Evolutionary conservation across 2,888 invertebrate genomes (phyloP).

Genomic region (Diogma glabrata): DNA sequence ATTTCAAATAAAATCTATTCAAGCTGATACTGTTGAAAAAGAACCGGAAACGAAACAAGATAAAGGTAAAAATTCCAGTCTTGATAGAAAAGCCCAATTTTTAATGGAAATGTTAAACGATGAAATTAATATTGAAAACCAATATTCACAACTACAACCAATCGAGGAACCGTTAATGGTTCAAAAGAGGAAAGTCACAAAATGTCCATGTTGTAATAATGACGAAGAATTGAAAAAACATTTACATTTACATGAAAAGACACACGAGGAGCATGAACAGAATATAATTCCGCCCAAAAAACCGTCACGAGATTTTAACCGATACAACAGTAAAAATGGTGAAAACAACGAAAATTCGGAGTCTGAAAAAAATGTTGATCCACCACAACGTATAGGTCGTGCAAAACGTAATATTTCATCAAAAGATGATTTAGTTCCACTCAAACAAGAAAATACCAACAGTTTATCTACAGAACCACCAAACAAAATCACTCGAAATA

Average conservation of each 20-base stretch:
- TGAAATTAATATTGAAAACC: constrained; percentile 10
- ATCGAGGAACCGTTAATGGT: constrained; percentile 20
- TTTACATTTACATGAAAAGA: constrained; percentile 11
- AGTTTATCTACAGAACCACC: neutral
- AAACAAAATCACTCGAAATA: neutral
- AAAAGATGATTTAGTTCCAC: neutral
- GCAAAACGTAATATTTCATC: neutral
- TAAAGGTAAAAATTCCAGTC: constrained; percentile 11
- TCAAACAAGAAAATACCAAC: neutral
- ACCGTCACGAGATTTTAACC: constrained; percentile 21
- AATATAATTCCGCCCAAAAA: constrained; percentile 20
- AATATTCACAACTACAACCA: constrained; percentile 13
- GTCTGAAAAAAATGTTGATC: neutral
- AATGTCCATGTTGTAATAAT: constrained; percentile 18
- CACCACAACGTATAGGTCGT: neutral
- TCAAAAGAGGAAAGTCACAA: constrained; percentile 12
- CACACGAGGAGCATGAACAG: constrained; percentile 1
- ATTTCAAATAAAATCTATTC: neutral
- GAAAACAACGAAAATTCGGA: neutral
- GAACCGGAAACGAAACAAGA: constrained; percentile 14
- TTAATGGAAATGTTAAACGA: constrained; percentile 12
- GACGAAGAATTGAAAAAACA: constrained; percentile 14
- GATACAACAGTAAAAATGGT: constrained; percentile 14
- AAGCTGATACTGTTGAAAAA: constrained; percentile 11
- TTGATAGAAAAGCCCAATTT: constrained; percentile 16